Base-by-base conservation (phyloP, 1,140 invertebrate genomes). In the Pseudomyrmex concolor region DNA sequence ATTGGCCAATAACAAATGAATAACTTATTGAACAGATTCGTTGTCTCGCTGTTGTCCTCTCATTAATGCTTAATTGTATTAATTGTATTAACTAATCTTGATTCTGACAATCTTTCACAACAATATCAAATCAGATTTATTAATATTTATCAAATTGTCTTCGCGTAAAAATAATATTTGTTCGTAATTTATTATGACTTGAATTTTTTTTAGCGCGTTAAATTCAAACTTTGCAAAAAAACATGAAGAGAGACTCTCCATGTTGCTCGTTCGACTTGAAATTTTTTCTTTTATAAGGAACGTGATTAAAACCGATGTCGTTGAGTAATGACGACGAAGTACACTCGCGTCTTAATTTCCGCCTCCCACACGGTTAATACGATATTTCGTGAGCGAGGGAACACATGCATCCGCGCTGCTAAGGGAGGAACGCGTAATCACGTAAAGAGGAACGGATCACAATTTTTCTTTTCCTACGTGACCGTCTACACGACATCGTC, bases 401-500 rank as follows among this genome's bases (percentile, higher is more conserved):
- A 34, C 34, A 34, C 50, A 22, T 68, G 74, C 43, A 55, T 15
- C 34, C 13, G 25, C 17, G 43, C 51, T 34, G 34, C 34, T 76
- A 66, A n/a, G 74, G n/a, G n/a, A 55, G 22, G 67, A 25, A 77
- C 67, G 74, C 51, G 74, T 68, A 67, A 77, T 67, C 73, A n/a
- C 22, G 13, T 57, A 71, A 84, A 63, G 17, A 59, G 57, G 66
- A 60, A 67, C 62, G 54, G 66, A 67, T 81, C 62, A 57, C 54
- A 55, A 82, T 82, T 59, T 85, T 85, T 80, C 19, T 67, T 70
- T 73, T 86, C 17, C 48, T 57, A 82, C 68, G 84, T 60, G 68
- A 85, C 34, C 34, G 34, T 51, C 68, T 82, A 17, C 51, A 10
- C n/a, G 13, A n/a, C 57, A n/a, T 17, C 45, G 22, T 50, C 12